A percentile compares a stretch with the other conserved stretches of the same genome.
Conservation (phyloP, 2,113 vertebrate species). For the Psilopogon haemacephalus region DNA sequence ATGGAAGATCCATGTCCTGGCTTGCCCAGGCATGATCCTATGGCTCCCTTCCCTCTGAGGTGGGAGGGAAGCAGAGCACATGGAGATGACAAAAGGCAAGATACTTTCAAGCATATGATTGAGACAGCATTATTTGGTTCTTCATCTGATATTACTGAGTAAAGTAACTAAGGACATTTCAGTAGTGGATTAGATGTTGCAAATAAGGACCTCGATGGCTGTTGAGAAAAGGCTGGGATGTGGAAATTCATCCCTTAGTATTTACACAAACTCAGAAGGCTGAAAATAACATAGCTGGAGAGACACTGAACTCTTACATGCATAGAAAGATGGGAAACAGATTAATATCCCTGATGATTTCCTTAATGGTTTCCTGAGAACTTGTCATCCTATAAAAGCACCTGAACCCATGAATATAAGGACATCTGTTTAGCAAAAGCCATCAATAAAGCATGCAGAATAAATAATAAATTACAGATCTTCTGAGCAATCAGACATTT, state of each 20-base stretch:
- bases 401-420: background rate
- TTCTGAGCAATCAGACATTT: background rate
- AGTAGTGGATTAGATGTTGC: background rate
- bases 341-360: background rate
- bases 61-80: too few relatives aligned
- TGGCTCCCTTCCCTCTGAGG: too few relatives aligned
- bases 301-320: background rate
- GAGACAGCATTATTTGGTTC: background rate
- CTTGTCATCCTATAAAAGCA: background rate
- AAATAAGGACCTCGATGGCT: background rate
- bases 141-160: background rate
- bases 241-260: background rate
- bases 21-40: too few relatives aligned
- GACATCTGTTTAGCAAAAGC: background rate
- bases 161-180: background rate
- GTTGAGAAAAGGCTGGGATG: background rate
- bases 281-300: background rate
- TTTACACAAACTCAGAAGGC: background rate
- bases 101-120: background rate
- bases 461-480: conserved; percentile 21
- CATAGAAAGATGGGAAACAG: background rate
- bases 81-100: too few relatives aligned
- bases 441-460: background rate
- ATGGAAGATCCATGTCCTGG: too few relatives aligned
- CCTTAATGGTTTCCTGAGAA: background rate